These are phyloP conservation scores for Lethenteron reissneri DNA, from an alignment of 2,113 vertebrate species.

Conservation along the genomic window DNA sequence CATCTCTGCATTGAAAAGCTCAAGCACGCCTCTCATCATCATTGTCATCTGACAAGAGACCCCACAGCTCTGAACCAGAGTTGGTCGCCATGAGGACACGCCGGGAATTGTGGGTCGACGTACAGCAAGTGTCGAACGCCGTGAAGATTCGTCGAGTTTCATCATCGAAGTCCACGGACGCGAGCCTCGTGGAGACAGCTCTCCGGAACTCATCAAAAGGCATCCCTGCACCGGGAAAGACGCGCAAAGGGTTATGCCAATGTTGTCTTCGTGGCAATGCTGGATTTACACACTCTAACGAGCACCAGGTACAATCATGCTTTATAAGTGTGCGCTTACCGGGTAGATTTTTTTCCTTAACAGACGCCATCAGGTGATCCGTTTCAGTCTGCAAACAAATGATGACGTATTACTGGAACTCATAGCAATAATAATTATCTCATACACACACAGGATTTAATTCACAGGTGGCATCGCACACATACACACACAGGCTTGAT, in stretches of 20 bases:
- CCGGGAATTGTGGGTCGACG: conserved; percentile 9
- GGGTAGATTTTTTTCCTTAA: conserved; percentile 11
- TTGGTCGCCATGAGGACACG: too few species aligned
- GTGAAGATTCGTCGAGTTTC: conserved; percentile 28
- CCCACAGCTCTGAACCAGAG: too few species aligned
- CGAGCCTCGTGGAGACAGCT: conserved; percentile 22
- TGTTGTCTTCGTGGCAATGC: conserved; percentile 15
- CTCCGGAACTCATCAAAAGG: conserved; percentile 22
- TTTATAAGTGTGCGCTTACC: conserved; percentile 13
- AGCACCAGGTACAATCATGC: not conserved
- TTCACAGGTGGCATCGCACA: too few species aligned
- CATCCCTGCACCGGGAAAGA: conserved; percentile 14
- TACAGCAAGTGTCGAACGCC: conserved; percentile 23
- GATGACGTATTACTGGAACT: conserved; percentile 5
- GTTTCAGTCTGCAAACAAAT: conserved; percentile 21
- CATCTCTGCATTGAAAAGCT: too few species aligned
- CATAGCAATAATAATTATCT: too few species aligned
- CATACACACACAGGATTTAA: too few species aligned
- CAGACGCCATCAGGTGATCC: conserved; percentile 17
- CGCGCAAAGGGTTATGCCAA: conserved; percentile 15
- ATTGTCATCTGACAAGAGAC: too few species aligned
- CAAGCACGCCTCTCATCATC: too few species aligned
- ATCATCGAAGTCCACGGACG: conserved; percentile 16
- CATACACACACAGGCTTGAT: too few species aligned
- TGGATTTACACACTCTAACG: not conserved